Base-by-base conservation (phyloP, 2,888 invertebrate species). In the Nomada ferruginata region DNA sequence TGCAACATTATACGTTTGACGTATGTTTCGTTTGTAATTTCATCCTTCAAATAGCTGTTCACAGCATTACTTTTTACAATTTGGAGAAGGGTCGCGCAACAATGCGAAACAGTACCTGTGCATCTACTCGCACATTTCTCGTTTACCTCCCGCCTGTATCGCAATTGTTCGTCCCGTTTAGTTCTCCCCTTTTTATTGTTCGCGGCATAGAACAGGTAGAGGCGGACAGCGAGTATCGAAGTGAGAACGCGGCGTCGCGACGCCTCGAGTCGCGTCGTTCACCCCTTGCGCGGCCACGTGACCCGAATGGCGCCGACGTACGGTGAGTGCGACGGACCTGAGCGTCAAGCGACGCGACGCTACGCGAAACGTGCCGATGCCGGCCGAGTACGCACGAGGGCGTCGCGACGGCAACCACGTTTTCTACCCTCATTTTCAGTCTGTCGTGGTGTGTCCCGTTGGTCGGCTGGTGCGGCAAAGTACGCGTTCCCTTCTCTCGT, bases 361-460 rank as follows among this genome's bases (percentile, higher is more conserved):
- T n/a, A 60, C 66, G 42, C 87, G 87, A 57, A 65, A n/a, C 44
- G 29, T 44, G 23, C 85, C 87, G 88, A 86, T 26, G 69, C 78
- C 79, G 81, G 76, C 83, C 88, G 88, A 88, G 63, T 79, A 64
- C 20, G 59, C 88, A 90, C 81, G 88, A 88, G 87, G 87, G 70
- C 84, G 88, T 87, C 85, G 84, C 85, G 76, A 82, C 60, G 80
- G 86, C 82, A 75, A 90, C 90, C 85, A 85, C 83, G 79, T 91
- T 93, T 85, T 93, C 82, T 75, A 84, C 86, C 87, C 85, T 83
- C 85, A 73, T 79, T 82, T 84, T 79, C 86, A 89, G 89, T 88
- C 80, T 77, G 83, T 89, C 88, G 89, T 89, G 89, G 87, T 88
- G 84, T 89, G 87, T 88, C 83, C 79, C 77, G 83, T 87, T 86